Evolutionary conservation across 2,888 invertebrate species (phyloP).

Genomic region (Drosophila suboccidentalis): DNA sequence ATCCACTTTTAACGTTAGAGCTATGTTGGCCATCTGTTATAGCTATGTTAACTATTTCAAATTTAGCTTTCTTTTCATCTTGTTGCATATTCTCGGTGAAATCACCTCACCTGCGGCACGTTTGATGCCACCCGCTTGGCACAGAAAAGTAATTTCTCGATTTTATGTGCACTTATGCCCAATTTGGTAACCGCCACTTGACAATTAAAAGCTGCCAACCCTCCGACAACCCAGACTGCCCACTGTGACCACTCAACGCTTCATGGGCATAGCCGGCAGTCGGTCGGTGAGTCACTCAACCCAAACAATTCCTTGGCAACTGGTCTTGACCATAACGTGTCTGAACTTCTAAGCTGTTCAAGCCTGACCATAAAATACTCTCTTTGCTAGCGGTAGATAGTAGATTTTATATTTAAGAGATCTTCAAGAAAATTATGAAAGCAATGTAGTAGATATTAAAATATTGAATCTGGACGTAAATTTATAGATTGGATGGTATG

Average conservation of each 20-base stretch:
- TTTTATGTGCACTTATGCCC: conserved; percentile 35
- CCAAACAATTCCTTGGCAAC: conserved; percentile 21
- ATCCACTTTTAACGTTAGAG: not conserved
- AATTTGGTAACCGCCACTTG: conserved; percentile 34
- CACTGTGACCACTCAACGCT: conserved; percentile 60
- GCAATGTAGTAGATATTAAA: too few species aligned
- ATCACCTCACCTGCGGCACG: conserved; percentile 22
- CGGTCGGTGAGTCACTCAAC: conserved; percentile 41
- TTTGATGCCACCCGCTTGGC: conserved; percentile 41
- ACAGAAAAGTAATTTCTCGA: conserved; percentile 42
- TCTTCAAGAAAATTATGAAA: too few species aligned
- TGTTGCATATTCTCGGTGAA: not conserved
- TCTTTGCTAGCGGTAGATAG: not conserved
- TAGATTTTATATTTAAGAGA: too few species aligned
- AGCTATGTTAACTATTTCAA: not conserved
- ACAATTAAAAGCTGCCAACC: conserved; percentile 39
- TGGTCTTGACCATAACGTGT: conserved; percentile 41
- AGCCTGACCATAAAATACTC: conserved; percentile 9
- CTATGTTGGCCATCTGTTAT: not conserved
- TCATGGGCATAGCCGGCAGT: conserved; percentile 35
- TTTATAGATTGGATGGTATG: not conserved
- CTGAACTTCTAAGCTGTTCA: conserved; percentile 12
- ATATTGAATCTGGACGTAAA: too few species aligned
- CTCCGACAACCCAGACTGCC: conserved; percentile 40
- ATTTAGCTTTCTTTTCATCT: not conserved